These are phyloP conservation scores for Halocynthia roretzi DNA, from an alignment of 23 tunicate genomes.

Conservation along the genomic window DNA sequence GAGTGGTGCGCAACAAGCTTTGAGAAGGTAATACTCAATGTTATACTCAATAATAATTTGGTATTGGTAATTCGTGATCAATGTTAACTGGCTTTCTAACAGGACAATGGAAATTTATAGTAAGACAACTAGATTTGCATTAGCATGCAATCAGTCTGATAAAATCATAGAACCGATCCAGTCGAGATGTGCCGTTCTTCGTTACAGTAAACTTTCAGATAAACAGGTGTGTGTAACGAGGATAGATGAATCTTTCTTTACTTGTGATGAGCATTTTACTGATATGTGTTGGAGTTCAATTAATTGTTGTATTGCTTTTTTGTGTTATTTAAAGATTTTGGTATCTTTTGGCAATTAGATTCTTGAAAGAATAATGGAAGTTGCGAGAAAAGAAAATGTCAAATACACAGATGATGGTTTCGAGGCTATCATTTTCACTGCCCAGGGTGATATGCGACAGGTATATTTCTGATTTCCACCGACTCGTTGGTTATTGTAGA, in stretches of 20 bases:
- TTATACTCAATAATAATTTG: neutral
- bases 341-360: conserved; percentile 28
- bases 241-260: neutral
- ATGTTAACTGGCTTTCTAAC: neutral
- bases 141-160: conserved; percentile 96
- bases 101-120: conserved; percentile 99
- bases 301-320: neutral
- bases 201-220: conserved; percentile 78
- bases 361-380: conserved; percentile 52
- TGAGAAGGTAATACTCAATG: conserved; percentile 53
- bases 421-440: conserved; percentile 92
- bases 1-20: conserved; percentile 95
- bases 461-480: too few species aligned
- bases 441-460: conserved; percentile 98
- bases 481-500: too few species aligned
- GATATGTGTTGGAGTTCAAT: neutral
- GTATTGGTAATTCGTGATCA: neutral
- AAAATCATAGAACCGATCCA: conserved; percentile 97
- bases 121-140: conserved; percentile 91
- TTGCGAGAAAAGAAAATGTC: conserved; percentile 76
- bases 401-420: conserved; percentile 79
- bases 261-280: neutral
- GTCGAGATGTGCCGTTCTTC: conserved; percentile 85
- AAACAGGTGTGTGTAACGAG: conserved; percentile 37
- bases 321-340: neutral